Conservation (phyloP, 2,888 invertebrate genomes). For the Hirtodrosophila duncani region DNA sequence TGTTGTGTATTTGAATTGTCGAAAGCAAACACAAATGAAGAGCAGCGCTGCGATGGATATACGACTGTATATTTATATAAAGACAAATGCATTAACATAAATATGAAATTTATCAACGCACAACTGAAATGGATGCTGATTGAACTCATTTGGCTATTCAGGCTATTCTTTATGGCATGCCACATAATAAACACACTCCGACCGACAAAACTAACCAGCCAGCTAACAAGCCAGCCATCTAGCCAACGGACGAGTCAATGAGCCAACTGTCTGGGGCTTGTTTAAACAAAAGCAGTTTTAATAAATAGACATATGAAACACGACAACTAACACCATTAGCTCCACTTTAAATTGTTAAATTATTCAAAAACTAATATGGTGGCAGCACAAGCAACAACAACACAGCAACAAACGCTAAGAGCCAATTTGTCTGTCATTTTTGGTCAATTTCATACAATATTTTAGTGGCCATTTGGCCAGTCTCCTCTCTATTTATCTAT, state of each 20-base stretch:
- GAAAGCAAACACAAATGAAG: slow-evolving; percentile 28
- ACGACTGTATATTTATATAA: slow-evolving; percentile 16
- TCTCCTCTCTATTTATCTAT: slow-evolving; percentile 21
- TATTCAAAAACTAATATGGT: slow-evolving; percentile 66
- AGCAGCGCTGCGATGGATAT: slow-evolving; percentile 32
- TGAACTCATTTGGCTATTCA: slow-evolving; percentile 68
- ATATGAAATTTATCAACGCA: slow-evolving; percentile 68
- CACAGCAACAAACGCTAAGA: slow-evolving; percentile 53
- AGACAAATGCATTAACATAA: slow-evolving; percentile 58
- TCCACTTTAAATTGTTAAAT: slow-evolving; percentile 72
- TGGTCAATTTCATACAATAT: slow-evolving; percentile 72
- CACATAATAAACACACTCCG: slow-evolving; percentile 39
- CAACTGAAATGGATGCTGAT: slow-evolving; percentile 66
- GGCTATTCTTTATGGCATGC: slow-evolving; percentile 53
- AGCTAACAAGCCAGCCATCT: no score
- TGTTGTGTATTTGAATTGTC: slow-evolving; percentile 43
- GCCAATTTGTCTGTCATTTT: slow-evolving; percentile 73
- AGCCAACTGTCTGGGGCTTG: slow-evolving; percentile 5
- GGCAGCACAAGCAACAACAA: slow-evolving; percentile 31
- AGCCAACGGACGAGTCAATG: no score
- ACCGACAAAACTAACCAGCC: slow-evolving; percentile 1
- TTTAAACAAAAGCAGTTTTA: slow-evolving; percentile 67
- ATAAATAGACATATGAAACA: slow-evolving; percentile 72
- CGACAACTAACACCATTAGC: slow-evolving; percentile 73
- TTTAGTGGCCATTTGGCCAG: slow-evolving; percentile 62